Percentiles rank a stretch among this genome's conserved stretches.
Conservation (phyloP, 1,140 invertebrate genomes). For the Mya arenaria region DNA sequence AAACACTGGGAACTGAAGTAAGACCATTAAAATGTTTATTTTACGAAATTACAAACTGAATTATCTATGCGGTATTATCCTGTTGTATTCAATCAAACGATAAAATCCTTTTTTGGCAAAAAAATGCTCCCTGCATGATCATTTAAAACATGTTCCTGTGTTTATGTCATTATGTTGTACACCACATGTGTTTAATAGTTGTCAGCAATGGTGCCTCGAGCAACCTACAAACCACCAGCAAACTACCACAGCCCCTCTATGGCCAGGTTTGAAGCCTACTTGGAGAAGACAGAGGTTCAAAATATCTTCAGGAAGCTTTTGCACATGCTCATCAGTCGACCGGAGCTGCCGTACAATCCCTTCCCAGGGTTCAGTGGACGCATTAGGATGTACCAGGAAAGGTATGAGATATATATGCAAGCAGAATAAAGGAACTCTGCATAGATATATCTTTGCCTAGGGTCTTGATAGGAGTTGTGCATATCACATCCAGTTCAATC, state of each 20-base stretch:
- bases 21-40: not conserved
- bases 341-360: conserved; percentile 52
- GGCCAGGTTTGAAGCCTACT: conserved; percentile 37
- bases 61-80: no score
- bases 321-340: conserved; percentile 36
- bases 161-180: not conserved
- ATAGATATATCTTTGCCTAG: no score
- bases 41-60: not conserved
- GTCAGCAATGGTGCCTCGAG: conserved; percentile 30
- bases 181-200: not conserved
- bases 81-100: no score
- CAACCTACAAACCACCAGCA: conserved; percentile 32
- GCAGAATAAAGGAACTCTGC: no score
- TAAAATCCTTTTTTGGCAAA: no score
- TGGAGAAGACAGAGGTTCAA: conserved; percentile 52
- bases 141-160: no score
- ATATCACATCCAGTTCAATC: not conserved
- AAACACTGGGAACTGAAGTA: conserved; percentile 41
- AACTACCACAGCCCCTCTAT: conserved; percentile 36
- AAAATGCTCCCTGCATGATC: no score
- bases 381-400: conserved; percentile 32
- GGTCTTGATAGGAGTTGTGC: no score
- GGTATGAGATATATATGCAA: no score
- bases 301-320: conserved; percentile 37
- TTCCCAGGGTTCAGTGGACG: conserved; percentile 49